Base-by-base conservation (phyloP, 2,113 vertebrate genomes). In the Halcyon senegalensis region DNA sequence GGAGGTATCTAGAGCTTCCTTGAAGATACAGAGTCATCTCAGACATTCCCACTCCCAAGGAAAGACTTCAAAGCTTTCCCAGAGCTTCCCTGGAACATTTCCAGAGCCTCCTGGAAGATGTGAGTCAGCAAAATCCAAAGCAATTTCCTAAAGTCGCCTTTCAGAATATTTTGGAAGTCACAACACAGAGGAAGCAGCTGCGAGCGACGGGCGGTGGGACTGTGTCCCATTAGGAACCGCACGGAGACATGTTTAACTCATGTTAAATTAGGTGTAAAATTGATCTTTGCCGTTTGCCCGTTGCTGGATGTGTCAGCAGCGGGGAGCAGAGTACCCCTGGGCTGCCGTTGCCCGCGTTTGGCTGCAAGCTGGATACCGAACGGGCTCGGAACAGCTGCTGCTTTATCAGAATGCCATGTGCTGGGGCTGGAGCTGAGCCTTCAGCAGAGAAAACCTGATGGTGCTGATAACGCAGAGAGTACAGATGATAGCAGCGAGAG, bases 191-290 rank as follows among this genome's bases (percentile, higher is more conserved):
- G 82, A 66, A 94, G 43, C 56, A 90, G 75, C 89, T 96, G 93
- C 28, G 87, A 90, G 89, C 19, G 76, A 70, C 28, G 23, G 3
- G 1, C 53, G 37, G 68, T 25, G 84, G 82, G 84, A 18, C 79
- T 56, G 87, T 11, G 37, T 59, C 73, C 39, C 39, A 11, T 84
- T 41, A 63, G 93, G 82, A 76, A 68, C 56, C 24, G 33, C 11
- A 13, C 8, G 24, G 56, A 62, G 77, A 75, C 75, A 53, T 33
- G 78, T 53, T 68, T 68, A 81, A 76, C 87, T 84, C 51, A 10
- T 31, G 85, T 70, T 87, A 93, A 94, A 87, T 89, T 23, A 27
- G 87, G 93, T 93, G 91, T 90, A 92, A 97, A 89, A 88, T 66
- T 23, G 55, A 85, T 66, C 78, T 78, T 87, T n/a, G 3, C 78